Conservation (phyloP, 2,888 invertebrate genomes). For the Archips xylosteana region DNA sequence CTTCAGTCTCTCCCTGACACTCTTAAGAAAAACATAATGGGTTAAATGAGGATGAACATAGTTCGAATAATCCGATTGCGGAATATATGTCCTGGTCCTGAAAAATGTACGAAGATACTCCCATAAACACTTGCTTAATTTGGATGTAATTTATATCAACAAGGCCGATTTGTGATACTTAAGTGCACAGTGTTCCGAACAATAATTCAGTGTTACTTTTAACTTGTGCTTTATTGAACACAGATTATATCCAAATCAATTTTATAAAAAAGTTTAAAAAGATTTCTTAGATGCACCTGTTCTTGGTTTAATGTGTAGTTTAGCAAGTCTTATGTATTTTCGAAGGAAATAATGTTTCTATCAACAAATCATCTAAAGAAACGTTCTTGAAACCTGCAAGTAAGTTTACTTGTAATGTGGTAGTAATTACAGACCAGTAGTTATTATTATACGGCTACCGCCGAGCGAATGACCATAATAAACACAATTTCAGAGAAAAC, state of each 20-base stretch:
- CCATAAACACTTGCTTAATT: constrained; percentile 53
- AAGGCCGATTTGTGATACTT: constrained; percentile 10
- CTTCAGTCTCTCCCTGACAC: background rate
- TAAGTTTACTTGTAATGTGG: constrained; percentile 1
- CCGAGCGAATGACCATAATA: constrained; percentile 42
- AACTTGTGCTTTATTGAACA: background rate
- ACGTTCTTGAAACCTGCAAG: background rate
- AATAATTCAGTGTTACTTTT: background rate
- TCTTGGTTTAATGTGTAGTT: background rate
- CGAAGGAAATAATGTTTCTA: background rate
- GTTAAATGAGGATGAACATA: background rate
- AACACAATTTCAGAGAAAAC: constrained; percentile 65
- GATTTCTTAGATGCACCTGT: background rate
- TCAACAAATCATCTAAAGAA: background rate
- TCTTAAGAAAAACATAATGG: background rate
- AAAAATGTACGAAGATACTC: constrained; percentile 64
- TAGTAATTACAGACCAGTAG: constrained; percentile 9
- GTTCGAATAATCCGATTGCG: background rate
- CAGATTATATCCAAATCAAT: background rate
- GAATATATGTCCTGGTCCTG: constrained; percentile 44
- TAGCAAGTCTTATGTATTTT: background rate
- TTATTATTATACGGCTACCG: constrained; percentile 8
- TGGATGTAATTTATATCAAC: constrained; percentile 24
- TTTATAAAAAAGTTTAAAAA: too few species aligned
- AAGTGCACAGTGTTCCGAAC: background rate